Conservation (phyloP, 2,888 invertebrate species). For the Erynnis tages region DNA sequence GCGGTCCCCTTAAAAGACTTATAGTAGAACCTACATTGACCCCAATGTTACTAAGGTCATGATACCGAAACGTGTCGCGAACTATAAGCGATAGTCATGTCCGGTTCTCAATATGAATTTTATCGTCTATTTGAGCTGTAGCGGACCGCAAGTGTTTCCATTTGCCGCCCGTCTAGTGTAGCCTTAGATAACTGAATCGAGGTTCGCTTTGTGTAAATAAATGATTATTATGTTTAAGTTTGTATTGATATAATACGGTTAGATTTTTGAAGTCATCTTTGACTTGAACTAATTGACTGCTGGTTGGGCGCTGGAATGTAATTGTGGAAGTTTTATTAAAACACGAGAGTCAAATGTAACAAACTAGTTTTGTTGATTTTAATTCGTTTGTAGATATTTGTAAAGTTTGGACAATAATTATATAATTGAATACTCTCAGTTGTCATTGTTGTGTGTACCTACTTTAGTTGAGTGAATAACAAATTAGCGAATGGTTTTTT, state of each 20-base stretch:
- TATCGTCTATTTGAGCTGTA: too few species aligned
- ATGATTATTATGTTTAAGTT: constrained; percentile 72
- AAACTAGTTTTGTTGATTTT: constrained; percentile 44
- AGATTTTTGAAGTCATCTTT: constrained; percentile 40
- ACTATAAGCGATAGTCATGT: too few species aligned
- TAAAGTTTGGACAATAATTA: constrained; percentile 77
- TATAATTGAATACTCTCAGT: constrained; percentile 55
- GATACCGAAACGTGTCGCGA: too few species aligned
- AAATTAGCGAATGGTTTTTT: constrained; percentile 17
- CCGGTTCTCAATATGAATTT: too few species aligned
- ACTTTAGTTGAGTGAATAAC: constrained; percentile 29
- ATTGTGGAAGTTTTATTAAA: constrained; percentile 39
- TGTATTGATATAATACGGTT: constrained; percentile 69
- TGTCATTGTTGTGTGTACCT: constrained; percentile 38
- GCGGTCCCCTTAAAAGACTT: too few species aligned
- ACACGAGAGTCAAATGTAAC: constrained; percentile 42
- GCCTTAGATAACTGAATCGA: constrained; percentile 46
- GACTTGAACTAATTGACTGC: constrained; percentile 36
- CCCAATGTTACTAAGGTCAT: too few species aligned
- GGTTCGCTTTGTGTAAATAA: constrained; percentile 71
- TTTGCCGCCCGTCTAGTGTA: too few species aligned
- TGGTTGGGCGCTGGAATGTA: constrained; percentile 36
- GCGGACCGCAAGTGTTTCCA: too few species aligned
- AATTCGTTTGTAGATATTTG: constrained; percentile 67
- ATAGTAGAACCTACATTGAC: too few species aligned